phyloP scores from a whole-genome alignment of 2,797 vertebrate species.

The Selene dorsalis region DNA sequence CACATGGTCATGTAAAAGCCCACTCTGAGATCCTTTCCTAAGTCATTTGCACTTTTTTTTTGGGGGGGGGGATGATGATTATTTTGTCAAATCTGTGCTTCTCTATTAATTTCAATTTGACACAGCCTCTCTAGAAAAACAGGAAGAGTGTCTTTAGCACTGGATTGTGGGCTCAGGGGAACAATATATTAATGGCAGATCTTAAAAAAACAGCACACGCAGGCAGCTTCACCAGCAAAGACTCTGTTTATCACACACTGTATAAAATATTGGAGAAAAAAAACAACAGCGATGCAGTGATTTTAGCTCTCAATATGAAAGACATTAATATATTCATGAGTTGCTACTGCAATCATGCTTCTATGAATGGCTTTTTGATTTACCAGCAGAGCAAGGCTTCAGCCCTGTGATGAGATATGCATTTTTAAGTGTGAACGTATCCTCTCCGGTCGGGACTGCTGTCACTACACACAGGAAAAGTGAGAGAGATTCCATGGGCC shows the following conservation, averaged over 20 bases:
- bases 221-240: slow-evolving; percentile 28
- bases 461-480: slow-evolving; percentile 22
- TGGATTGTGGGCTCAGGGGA: slow-evolving; percentile 14
- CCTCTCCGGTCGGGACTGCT: slow-evolving; percentile 19
- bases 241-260: slow-evolving; percentile 38
- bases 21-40: slow-evolving; percentile 8
- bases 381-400: slow-evolving; percentile 47
- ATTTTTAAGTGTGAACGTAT: slow-evolving; percentile 51
- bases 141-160: not conserved
- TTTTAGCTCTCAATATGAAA: slow-evolving; percentile 49
- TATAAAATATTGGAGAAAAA: slow-evolving; percentile 43
- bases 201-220: slow-evolving; percentile 12
- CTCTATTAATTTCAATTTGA: slow-evolving; percentile 5
- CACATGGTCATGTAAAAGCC: slow-evolving; percentile 20
- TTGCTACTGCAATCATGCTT: slow-evolving; percentile 62
- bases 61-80: not conserved
- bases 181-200: slow-evolving; percentile 38
- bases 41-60: not conserved
- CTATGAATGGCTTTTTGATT: slow-evolving; percentile 70
- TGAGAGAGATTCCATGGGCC: slow-evolving; percentile 2
- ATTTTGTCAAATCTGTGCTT: slow-evolving; percentile 2
- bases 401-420: slow-evolving; percentile 41
- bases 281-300: slow-evolving; percentile 56
- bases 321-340: slow-evolving; percentile 73
- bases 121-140: not conserved